Evolutionary conservation across 2,113 vertebrate species (phyloP), one percentile per base, ranked within the genome.

Genomic region (Sebastes schlegelii): DNA sequence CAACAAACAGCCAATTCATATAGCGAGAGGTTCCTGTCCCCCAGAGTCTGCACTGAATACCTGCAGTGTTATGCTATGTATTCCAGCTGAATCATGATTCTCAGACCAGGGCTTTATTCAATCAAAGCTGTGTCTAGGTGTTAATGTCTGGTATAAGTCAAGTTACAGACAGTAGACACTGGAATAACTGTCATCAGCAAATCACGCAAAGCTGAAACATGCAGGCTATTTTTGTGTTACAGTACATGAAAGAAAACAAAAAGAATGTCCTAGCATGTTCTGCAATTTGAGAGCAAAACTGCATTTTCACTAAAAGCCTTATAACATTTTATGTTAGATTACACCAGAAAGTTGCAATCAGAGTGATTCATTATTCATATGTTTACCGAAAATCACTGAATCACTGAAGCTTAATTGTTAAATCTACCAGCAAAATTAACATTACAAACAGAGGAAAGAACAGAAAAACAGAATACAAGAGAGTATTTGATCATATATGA

Each of bases 1-100:
- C 78, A 87, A 95, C 94, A 95, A 91, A 86, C 79, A 58, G 83
- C 77, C 85, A 6, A 94, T 95, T 95, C 94, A 95, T 87, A 88
- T 88, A 43, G 79, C 52, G 14, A 87, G 87, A 86, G 89, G 87
- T 83, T 93, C 82, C 88, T 88, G 85, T 91, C 86, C 86, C 86
- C 80, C 76, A 82, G 83, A 89, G 86, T 77, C 84, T 21, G 62
- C 64, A n/a, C 76, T 93, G 90, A 92, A 94, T 94, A 89, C 92
- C 77, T 82, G 81, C 89, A 93, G 83, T 93, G 93, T 92, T 92
- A 77, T 58, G 58, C 82, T 80, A 79, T 90, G 83, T 89, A 84
- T 89, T 91, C 79, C 86, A 88, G 87, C 85, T 92, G 90, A 92
- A 89, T 93, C 92, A 89, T 83, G 83, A 89, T 90, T 92, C 89